Percentiles rank a stretch among this genome's conserved stretches.
phyloP scores from a whole-genome alignment of 1,140 invertebrate species.

The Drosophila azteca region DNA sequence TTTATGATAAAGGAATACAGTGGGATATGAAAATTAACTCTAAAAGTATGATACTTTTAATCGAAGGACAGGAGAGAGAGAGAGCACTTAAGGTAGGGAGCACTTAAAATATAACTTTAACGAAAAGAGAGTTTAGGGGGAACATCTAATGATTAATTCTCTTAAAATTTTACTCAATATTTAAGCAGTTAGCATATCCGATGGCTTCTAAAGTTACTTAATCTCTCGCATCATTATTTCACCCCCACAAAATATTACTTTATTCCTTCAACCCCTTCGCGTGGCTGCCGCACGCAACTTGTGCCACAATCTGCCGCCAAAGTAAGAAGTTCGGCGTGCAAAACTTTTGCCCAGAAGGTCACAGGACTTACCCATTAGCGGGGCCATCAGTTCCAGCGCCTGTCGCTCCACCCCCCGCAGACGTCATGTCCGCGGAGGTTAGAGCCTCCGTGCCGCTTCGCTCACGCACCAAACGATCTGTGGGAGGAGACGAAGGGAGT shows the following conservation, averaged over 20 bases:
- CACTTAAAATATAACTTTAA: no score
- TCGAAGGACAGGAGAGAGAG: not conserved
- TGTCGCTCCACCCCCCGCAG: constrained; percentile 41
- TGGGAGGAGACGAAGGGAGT: not conserved
- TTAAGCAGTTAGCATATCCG: no score
- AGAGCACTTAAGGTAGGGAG: no score
- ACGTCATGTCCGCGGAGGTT: constrained; percentile 82
- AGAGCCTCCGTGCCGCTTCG: constrained; percentile 77
- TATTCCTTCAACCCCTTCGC: not conserved
- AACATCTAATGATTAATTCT: no score
- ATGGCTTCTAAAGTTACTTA: no score
- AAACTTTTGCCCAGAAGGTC: constrained; percentile 44
- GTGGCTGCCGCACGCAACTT: not conserved
- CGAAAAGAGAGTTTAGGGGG: no score
- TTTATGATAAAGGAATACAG: not conserved
- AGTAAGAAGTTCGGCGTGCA: constrained; percentile 32
- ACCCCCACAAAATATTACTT: no score
- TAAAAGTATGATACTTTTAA: not conserved
- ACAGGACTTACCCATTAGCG: constrained; percentile 70
- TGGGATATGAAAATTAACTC: constrained; percentile 12
- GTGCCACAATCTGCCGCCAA: constrained; percentile 7
- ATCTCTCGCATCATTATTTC: no score
- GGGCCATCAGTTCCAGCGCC: constrained; percentile 38
- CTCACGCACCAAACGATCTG: constrained; percentile 79
- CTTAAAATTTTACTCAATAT: no score